A percentile compares a stretch with the other conserved stretches of the same genome.
Conservation (phyloP, 2,888 invertebrate species). For the Priocnemis perturbator region DNA sequence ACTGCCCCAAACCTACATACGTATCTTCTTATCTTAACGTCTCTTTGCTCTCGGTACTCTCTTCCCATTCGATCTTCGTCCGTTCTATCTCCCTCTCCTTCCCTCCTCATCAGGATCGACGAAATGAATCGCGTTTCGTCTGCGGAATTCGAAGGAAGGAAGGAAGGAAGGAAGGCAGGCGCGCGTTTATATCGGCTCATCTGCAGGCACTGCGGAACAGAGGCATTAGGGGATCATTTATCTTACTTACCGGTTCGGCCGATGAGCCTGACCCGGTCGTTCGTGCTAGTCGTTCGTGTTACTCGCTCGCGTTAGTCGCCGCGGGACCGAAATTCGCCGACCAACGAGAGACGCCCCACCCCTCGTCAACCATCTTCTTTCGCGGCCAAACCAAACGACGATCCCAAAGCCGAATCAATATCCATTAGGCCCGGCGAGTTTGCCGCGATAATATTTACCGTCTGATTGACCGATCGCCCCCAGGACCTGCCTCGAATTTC, state of each 20-base stretch:
- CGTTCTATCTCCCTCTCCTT: background rate
- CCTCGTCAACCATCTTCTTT: conserved; percentile 24
- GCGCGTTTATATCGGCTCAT: conserved; percentile 50
- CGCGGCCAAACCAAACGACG: conserved; percentile 26
- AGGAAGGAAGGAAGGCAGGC: conserved; percentile 18
- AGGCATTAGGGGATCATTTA: conserved; percentile 68
- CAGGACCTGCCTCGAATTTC: background rate
- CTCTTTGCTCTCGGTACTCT: conserved; percentile 15
- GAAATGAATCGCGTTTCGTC: conserved; percentile 23
- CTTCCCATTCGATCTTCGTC: conserved; percentile 9
- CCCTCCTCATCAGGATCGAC: conserved; percentile 7
- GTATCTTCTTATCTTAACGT: background rate
- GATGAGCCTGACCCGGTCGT: conserved; percentile 64
- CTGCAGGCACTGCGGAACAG: conserved; percentile 57
- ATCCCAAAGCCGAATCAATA: conserved; percentile 48
- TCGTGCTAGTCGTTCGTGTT: conserved; percentile 26
- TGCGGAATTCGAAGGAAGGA: conserved; percentile 33
- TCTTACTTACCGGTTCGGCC: conserved; percentile 67
- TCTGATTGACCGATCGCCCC: conserved; percentile 16
- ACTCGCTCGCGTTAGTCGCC: too few species aligned
- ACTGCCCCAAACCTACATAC: too few species aligned
- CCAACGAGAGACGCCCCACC: conserved; percentile 23
- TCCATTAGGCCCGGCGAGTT: conserved; percentile 43
- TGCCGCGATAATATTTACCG: conserved; percentile 11
- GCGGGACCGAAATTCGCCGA: conserved; percentile 65